These are phyloP conservation scores for Leistus spinibarbis DNA, from an alignment of 2,888 invertebrate species.

Conservation along the genomic window DNA sequence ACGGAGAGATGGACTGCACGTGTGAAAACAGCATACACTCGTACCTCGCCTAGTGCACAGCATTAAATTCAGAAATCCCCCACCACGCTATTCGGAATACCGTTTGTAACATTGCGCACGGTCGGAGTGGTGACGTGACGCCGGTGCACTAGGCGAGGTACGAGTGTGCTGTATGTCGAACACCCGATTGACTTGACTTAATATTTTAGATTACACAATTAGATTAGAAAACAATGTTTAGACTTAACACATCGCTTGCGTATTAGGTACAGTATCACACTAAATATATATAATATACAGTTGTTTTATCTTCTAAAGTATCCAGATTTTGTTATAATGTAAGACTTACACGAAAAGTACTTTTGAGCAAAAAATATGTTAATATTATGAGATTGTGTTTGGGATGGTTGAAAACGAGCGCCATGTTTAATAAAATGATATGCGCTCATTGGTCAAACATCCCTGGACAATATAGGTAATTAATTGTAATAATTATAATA, in stretches of 20 bases:
- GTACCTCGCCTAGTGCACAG: too few species aligned
- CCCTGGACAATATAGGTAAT: conserved; percentile 4
- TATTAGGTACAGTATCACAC: conserved; percentile 40
- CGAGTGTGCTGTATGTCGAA: not conserved
- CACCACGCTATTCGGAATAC: too few species aligned
- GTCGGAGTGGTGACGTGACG: too few species aligned
- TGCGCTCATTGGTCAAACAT: not conserved
- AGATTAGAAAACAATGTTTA: conserved; percentile 39
- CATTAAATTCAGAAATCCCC: too few species aligned
- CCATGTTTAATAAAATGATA: not conserved
- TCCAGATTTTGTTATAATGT: conserved; percentile 17
- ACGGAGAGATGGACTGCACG: not conserved
- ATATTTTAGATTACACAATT: conserved; percentile 17
- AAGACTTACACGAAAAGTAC: conserved; percentile 39
- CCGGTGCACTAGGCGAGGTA: too few species aligned
- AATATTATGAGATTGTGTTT: conserved; percentile 15
- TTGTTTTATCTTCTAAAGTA: conserved; percentile 16
- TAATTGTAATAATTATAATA: conserved; percentile 24
- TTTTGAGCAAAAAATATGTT: conserved; percentile 39
- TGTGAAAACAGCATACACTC: not conserved
- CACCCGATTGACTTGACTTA: conserved; percentile 22
- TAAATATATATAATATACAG: conserved; percentile 40
- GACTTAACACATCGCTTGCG: conserved; percentile 40
- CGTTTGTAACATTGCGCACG: too few species aligned
- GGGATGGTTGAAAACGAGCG: not conserved